A percentile compares a stretch with the other conserved stretches of the same genome.
These are phyloP conservation scores for Salvelinus fontinalis DNA, from an alignment of 2,113 vertebrate genomes.

Conservation along the genomic window DNA sequence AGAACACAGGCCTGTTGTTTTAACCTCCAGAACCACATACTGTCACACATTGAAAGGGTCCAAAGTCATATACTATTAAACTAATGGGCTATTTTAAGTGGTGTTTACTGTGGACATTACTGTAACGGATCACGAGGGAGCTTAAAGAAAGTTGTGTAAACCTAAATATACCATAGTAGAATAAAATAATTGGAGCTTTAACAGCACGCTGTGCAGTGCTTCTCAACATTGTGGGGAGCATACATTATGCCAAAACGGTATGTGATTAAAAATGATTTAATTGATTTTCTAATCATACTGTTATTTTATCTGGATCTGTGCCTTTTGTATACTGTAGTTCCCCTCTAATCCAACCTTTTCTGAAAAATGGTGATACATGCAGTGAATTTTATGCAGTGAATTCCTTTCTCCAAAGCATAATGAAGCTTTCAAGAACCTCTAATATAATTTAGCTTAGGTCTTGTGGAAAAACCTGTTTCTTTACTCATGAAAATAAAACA, in stretches of 20 bases:
- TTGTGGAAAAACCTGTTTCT: slow-evolving; percentile 68
- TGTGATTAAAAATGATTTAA: too few relatives aligned
- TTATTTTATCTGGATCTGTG: background rate
- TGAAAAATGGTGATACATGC: slow-evolving; percentile 64
- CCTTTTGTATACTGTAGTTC: background rate
- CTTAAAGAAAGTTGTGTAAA: background rate
- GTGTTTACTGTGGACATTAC: background rate
- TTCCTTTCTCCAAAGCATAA: slow-evolving; percentile 67
- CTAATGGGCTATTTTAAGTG: background rate
- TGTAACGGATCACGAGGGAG: background rate
- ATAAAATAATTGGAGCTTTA: background rate
- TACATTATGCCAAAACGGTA: too few relatives aligned
- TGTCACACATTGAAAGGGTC: background rate
- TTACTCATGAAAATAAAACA: slow-evolving; percentile 70
- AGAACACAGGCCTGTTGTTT: slow-evolving; percentile 64
- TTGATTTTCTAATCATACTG: background rate
- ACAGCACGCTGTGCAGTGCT: too few relatives aligned
- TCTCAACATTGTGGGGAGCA: too few relatives aligned
- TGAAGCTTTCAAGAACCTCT: slow-evolving; percentile 68
- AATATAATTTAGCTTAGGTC: slow-evolving; percentile 67
- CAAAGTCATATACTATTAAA: background rate
- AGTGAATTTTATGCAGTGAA: slow-evolving; percentile 67
- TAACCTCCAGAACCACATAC: slow-evolving; percentile 20
- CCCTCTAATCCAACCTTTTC: slow-evolving; percentile 8
- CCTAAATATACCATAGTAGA: background rate